Evolutionary conservation across 2,888 invertebrate species (phyloP).

Genomic region (Orchestes rusci): DNA sequence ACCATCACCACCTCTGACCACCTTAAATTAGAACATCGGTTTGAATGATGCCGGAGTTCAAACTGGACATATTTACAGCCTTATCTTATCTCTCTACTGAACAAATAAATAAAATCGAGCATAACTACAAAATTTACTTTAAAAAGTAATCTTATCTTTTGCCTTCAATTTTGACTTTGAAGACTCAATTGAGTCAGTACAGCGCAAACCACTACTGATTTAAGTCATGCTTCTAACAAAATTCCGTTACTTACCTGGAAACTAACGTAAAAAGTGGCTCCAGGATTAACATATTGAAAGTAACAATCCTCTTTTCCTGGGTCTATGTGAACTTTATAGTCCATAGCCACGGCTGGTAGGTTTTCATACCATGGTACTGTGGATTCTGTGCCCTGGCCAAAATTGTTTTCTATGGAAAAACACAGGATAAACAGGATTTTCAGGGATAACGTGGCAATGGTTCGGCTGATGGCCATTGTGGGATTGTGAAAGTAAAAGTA

Average conservation of each 20-base stretch:
- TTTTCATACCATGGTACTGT: conserved; percentile 77
- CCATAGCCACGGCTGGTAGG: conserved; percentile 88
- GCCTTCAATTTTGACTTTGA: neutral
- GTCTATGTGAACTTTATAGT: conserved; percentile 91
- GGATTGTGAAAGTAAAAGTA: too few relatives aligned
- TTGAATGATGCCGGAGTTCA: neutral
- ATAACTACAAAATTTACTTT: neutral
- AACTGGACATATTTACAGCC: too few relatives aligned
- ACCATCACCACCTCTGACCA: conserved; percentile 86
- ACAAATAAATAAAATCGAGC: neutral
- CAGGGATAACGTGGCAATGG: conserved; percentile 17
- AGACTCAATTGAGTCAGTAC: too few relatives aligned
- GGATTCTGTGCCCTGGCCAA: conserved; percentile 17
- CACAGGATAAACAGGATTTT: conserved; percentile 12
- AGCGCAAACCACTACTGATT: too few relatives aligned
- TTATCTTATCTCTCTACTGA: too few relatives aligned
- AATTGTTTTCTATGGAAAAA: conserved; percentile 10
- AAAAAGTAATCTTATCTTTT: too few relatives aligned
- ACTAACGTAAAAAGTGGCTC: conserved; percentile 88
- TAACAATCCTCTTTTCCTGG: conserved; percentile 95
- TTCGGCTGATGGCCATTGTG: conserved; percentile 2
- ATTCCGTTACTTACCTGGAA: conserved; percentile 64
- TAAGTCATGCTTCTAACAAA: conserved; percentile 1
- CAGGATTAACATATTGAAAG: conserved; percentile 86
- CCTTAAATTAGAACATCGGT: conserved; percentile 47